Evolutionary conservation across 2,888 invertebrate species (phyloP).

Genomic region (Clunio marinus): DNA sequence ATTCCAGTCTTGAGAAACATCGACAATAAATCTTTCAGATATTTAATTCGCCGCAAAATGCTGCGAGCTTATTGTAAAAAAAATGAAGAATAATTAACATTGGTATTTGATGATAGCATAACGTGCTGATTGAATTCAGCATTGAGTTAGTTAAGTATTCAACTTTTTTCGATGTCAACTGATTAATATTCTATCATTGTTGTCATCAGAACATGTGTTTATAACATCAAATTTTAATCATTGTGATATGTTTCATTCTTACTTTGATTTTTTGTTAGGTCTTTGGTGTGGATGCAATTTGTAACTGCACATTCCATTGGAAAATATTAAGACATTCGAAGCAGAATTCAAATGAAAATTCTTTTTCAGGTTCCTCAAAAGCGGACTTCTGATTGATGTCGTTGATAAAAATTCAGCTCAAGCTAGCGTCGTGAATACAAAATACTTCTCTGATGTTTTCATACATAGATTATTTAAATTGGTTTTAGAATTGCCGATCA

Average conservation of each 20-base stretch:
- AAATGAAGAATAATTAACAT: not conserved
- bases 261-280: no score
- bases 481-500: not conserved
- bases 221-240: not conserved
- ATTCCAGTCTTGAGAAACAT: not conserved
- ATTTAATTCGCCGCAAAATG: not conserved
- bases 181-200: conserved; percentile 31
- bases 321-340: not conserved
- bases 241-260: no score
- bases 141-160: not conserved
- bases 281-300: no score
- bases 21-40: not conserved
- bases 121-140: not conserved
- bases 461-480: not conserved
- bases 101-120: not conserved
- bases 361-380: not conserved
- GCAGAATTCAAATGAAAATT: not conserved
- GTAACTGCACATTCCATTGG: not conserved
- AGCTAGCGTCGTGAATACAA: not conserved
- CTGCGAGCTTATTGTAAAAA: not conserved
- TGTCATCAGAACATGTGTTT: conserved; percentile 30
- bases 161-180: not conserved
- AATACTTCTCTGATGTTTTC: not conserved
- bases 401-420: not conserved
- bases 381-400: not conserved